Percentiles rank a stretch among this genome's conserved stretches.
phyloP scores from a whole-genome alignment of 2,113 vertebrate species.

The Chionomys nivalis region DNA sequence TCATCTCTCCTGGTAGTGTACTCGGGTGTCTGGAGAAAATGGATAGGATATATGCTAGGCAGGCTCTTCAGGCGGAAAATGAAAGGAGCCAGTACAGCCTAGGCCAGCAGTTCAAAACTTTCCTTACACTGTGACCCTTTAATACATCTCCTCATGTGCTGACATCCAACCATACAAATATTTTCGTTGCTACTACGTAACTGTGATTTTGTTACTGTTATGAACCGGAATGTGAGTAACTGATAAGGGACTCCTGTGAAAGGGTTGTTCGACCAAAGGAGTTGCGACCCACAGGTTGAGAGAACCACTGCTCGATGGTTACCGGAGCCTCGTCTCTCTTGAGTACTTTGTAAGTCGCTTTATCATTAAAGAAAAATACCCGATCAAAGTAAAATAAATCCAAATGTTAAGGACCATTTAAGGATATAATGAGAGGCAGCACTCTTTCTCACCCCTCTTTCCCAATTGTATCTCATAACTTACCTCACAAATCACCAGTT shows the following conservation, averaged over 20 bases:
- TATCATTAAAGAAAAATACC: slow-evolving; percentile 3
- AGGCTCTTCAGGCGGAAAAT: background rate
- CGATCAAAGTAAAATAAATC: background rate
- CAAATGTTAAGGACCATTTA: background rate
- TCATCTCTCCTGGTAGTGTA: background rate
- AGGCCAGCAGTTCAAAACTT: background rate
- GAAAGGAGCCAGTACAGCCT: background rate
- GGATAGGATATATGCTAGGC: background rate
- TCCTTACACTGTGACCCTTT: background rate
- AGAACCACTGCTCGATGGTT: background rate
- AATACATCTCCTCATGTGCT: background rate
- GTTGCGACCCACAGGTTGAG: background rate
- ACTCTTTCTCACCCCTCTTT: background rate
- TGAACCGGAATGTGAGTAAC: background rate
- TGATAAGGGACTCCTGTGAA: background rate
- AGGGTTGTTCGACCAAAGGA: background rate
- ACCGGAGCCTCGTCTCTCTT: background rate
- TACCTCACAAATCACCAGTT: background rate
- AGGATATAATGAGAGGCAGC: background rate
- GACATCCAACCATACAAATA: background rate
- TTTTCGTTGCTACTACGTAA: background rate
- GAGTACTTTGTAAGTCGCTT: background rate
- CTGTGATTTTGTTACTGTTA: background rate
- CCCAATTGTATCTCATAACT: background rate
- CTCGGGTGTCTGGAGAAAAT: slow-evolving; percentile 17